Percentiles rank a stretch among this genome's conserved stretches.
phyloP scores from a whole-genome alignment of 2,797 vertebrate species.

The Platalea minor region DNA sequence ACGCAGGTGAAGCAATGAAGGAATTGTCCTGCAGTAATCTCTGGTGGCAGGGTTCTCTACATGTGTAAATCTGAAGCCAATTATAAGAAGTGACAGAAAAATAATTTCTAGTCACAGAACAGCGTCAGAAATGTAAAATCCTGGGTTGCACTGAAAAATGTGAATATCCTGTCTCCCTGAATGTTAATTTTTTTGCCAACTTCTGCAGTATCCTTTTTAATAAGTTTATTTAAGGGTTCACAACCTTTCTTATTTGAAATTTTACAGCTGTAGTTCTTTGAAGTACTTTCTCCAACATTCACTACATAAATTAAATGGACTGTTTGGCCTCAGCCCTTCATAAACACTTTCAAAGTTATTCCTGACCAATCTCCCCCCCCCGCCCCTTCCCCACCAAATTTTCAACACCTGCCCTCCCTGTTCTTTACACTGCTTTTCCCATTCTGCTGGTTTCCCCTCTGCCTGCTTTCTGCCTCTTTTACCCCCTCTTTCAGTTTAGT shows the following conservation, averaged over 20 bases:
- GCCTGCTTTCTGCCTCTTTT: background rate
- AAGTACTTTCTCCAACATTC: background rate
- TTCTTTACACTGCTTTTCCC: background rate
- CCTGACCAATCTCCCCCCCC: background rate
- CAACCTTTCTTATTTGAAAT: background rate
- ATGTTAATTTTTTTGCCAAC: background rate
- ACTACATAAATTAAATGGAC: background rate
- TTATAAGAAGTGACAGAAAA: background rate
- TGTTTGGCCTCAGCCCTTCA: background rate
- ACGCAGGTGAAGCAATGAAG: background rate
- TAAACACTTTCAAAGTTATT: background rate
- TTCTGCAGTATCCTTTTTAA: background rate
- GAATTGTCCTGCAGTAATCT: background rate
- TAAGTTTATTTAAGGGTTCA: background rate
- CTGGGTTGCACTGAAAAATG: background rate
- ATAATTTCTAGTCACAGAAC: background rate
- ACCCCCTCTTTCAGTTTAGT: background rate
- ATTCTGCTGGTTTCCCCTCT: background rate
- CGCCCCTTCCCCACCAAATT: background rate
- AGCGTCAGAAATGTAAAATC: background rate
- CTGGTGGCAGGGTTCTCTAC: background rate
- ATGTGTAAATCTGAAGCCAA: fast-evolving
- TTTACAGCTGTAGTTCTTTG: background rate
- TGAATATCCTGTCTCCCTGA: background rate
- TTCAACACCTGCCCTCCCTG: background rate